Conservation (phyloP, 2,888 invertebrate genomes). For the Drosophila yooni region DNA sequence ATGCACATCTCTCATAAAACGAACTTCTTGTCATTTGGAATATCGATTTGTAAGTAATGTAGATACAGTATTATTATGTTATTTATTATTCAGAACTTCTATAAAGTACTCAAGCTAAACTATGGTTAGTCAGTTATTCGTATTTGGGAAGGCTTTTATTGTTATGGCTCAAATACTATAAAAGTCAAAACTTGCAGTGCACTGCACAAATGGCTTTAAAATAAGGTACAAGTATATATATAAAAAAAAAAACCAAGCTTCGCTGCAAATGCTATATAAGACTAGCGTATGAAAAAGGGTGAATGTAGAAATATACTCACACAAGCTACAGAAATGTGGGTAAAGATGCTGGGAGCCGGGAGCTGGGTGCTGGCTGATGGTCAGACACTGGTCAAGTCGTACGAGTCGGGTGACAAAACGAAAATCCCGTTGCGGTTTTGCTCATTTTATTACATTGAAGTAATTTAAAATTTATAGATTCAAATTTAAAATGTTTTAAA, state of each 20-base stretch:
- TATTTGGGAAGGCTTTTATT: background rate
- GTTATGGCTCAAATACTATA: constrained; percentile 2
- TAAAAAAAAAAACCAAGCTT: constrained; percentile 14
- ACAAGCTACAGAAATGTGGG: background rate
- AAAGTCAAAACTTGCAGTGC: constrained; percentile 17
- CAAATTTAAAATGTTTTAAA: constrained; percentile 54
- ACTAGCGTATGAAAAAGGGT: constrained; percentile 5
- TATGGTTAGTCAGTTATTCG: background rate
- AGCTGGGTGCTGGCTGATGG: constrained; percentile 26
- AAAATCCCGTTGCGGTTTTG: constrained; percentile 48
- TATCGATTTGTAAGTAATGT: background rate
- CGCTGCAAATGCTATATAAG: constrained; percentile 30
- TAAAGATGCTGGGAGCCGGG: background rate
- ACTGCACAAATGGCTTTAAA: constrained; percentile 25
- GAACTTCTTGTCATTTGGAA: background rate
- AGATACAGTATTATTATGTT: background rate
- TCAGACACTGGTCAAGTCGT: constrained; percentile 42
- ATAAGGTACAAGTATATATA: constrained; percentile 18
- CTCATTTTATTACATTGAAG: constrained; percentile 53
- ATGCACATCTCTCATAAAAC: background rate
- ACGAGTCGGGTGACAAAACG: constrained; percentile 54
- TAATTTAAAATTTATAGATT: constrained; percentile 63
- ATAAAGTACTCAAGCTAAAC: background rate
- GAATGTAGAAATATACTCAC: constrained; percentile 2
- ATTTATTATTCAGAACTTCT: background rate